These are phyloP conservation scores for Brachyopa scutellaris DNA, from an alignment of 2,888 invertebrate species.

Conservation along the genomic window DNA sequence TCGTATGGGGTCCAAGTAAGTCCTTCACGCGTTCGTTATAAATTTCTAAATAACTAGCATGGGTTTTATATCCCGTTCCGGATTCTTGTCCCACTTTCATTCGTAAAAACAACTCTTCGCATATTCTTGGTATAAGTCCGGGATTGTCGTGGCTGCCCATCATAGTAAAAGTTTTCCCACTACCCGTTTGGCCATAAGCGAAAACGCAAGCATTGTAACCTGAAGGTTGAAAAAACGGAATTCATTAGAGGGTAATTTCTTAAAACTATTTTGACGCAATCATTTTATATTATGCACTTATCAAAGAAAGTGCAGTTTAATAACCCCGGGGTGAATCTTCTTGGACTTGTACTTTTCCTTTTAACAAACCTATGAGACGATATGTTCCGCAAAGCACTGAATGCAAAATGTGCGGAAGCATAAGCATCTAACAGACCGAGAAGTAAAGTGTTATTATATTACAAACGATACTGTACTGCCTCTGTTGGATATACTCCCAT, in stretches of 20 bases:
- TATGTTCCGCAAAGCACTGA: constrained; percentile 14
- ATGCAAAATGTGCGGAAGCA: constrained; percentile 32
- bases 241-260: too few relatives aligned
- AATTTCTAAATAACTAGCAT: constrained; percentile 93
- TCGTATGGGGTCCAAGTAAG: constrained; percentile 84
- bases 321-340: constrained; percentile 4
- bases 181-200: constrained; percentile 95
- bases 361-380: constrained; percentile 6
- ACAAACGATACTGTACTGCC: too few relatives aligned
- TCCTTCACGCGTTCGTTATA: constrained; percentile 93
- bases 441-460: constrained; percentile 39
- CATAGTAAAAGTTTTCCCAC: constrained; percentile 96
- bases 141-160: constrained; percentile 91
- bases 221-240: too few relatives aligned
- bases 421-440: constrained; percentile 54
- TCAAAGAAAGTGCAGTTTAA: constrained; percentile 17
- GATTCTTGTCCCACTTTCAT: constrained; percentile 91
- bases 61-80: constrained; percentile 92
- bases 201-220: constrained; percentile 94
- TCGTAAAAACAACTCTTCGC: constrained; percentile 90
- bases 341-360: constrained; percentile 53
- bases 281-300: too few relatives aligned
- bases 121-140: constrained; percentile 93
- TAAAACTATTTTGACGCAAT: too few relatives aligned
- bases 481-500: too few relatives aligned